A percentile compares a stretch with the other conserved stretches of the same genome.
Evolutionary conservation across 2,888 invertebrate species (phyloP).

Genomic region (Drosophila recens): DNA sequence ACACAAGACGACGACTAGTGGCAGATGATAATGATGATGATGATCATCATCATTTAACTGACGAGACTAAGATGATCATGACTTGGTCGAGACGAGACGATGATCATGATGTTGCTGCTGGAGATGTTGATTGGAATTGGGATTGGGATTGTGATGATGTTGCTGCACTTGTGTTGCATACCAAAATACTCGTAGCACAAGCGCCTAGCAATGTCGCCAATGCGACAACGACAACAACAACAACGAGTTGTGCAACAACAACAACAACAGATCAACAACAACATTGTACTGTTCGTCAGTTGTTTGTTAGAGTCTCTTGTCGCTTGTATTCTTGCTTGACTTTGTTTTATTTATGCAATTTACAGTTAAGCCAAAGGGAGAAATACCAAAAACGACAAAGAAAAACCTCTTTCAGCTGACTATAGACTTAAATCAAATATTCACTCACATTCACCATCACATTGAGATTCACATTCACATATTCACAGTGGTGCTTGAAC

Average conservation of each 20-base stretch:
- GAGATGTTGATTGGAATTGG: slow-evolving; percentile 34
- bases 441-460: slow-evolving; percentile 29
- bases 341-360: slow-evolving; percentile 78
- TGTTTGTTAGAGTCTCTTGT: slow-evolving; percentile 43
- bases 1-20: slow-evolving; percentile 17
- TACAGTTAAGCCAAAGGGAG: slow-evolving; percentile 71
- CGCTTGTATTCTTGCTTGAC: slow-evolving; percentile 43
- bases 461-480: slow-evolving; percentile 10
- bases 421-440: slow-evolving; percentile 52
- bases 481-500: slow-evolving; percentile 22
- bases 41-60: slow-evolving; percentile 44
- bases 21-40: slow-evolving; percentile 41
- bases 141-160: slow-evolving; percentile 44
- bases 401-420: slow-evolving; percentile 11
- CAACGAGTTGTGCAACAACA: slow-evolving; percentile 26
- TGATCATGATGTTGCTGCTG: slow-evolving; percentile 49
- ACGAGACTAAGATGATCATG: slow-evolving; percentile 56
- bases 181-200: slow-evolving; percentile 63
- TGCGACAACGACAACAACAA: slow-evolving; percentile 36
- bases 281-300: slow-evolving; percentile 62
- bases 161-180: slow-evolving; percentile 79
- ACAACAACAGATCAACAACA: slow-evolving; percentile 34
- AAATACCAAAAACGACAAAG: slow-evolving; percentile 28
- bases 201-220: slow-evolving; percentile 76
- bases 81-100: slow-evolving; percentile 36